Evolutionary conservation across 1,140 invertebrate genomes (phyloP).

Genomic region (Sycophaga agraensis): DNA sequence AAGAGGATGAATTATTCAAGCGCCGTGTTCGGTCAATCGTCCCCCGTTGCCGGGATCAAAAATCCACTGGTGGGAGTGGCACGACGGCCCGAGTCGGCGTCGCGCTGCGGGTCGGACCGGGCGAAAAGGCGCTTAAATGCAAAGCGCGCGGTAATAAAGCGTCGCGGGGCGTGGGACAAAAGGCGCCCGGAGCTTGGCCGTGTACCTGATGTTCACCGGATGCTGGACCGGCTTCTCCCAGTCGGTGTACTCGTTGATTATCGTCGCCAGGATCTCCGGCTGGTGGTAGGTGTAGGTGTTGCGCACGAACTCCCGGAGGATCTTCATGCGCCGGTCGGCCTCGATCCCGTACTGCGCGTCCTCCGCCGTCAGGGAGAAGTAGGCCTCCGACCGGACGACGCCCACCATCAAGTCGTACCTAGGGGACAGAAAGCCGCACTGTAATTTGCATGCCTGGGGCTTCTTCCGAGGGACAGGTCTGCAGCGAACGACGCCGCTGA

Average conservation of each 20-base stretch:
- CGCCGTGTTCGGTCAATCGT: too few species aligned
- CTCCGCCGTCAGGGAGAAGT: slow-evolving; percentile 84
- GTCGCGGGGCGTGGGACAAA: too few species aligned
- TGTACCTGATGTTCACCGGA: slow-evolving; percentile 81
- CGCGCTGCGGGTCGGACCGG: too few species aligned
- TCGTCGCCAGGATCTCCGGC: slow-evolving; percentile 81
- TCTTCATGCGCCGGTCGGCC: slow-evolving; percentile 81
- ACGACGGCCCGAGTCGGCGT: too few species aligned
- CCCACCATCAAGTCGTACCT: slow-evolving; percentile 93
- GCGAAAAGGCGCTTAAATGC: background rate
- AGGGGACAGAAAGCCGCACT: too few species aligned
- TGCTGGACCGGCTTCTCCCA: slow-evolving; percentile 93
- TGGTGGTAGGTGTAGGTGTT: slow-evolving; percentile 90
- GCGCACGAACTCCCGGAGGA: slow-evolving; percentile 87
- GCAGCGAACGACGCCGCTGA: too few species aligned
- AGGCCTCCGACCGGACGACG: slow-evolving; percentile 83
- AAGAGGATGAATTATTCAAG: too few species aligned
- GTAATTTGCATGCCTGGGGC: too few species aligned
- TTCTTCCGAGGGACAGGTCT: too few species aligned
- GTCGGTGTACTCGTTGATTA: slow-evolving; percentile 96
- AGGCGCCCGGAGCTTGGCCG: too few species aligned
- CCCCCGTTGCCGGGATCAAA: too few species aligned
- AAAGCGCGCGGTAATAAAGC: background rate
- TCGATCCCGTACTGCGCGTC: slow-evolving; percentile 93
- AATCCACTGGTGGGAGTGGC: too few species aligned